Conservation (phyloP, 92 coral and sea anemone genomes). For the Metridium senile region DNA sequence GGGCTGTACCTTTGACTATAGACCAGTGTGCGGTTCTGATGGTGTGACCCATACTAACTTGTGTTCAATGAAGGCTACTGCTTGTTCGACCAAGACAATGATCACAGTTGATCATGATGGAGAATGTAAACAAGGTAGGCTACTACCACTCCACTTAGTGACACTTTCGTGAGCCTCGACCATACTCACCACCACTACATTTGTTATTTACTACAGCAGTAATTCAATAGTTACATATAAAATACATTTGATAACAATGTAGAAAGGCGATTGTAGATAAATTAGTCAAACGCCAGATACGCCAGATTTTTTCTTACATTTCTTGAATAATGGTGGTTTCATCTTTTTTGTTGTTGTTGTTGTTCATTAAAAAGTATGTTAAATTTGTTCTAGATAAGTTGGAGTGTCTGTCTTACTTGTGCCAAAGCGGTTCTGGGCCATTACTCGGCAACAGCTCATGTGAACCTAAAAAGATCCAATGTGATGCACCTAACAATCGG, state of each 20-base stretch:
- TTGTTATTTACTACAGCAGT: too few relatives aligned
- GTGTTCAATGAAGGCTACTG: slow-evolving; percentile 41
- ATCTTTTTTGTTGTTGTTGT: too few relatives aligned
- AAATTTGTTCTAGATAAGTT: neutral
- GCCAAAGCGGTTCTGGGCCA: neutral
- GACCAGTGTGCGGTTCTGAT: slow-evolving; percentile 69
- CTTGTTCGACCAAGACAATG: slow-evolving; percentile 36
- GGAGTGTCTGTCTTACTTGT: neutral
- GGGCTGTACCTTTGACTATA: slow-evolving; percentile 46
- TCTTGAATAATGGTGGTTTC: too few relatives aligned
- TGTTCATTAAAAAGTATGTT: too few relatives aligned
- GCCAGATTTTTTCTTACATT: too few relatives aligned
- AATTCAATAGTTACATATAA: too few relatives aligned
- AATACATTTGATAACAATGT: too few relatives aligned
- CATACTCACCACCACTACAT: too few relatives aligned
- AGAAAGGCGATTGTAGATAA: too few relatives aligned
- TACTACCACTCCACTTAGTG: too few relatives aligned
- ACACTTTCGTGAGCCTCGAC: too few relatives aligned
- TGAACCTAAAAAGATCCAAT: neutral
- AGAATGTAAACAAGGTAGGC: slow-evolving; percentile 44
- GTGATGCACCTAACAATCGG: neutral
- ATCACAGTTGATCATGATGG: slow-evolving; percentile 52
- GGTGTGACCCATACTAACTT: slow-evolving; percentile 52
- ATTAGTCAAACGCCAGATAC: too few relatives aligned
- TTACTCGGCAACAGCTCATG: neutral